Base-by-base conservation (phyloP, 2,797 vertebrate species). In the Thalassophryne amazonica region DNA sequence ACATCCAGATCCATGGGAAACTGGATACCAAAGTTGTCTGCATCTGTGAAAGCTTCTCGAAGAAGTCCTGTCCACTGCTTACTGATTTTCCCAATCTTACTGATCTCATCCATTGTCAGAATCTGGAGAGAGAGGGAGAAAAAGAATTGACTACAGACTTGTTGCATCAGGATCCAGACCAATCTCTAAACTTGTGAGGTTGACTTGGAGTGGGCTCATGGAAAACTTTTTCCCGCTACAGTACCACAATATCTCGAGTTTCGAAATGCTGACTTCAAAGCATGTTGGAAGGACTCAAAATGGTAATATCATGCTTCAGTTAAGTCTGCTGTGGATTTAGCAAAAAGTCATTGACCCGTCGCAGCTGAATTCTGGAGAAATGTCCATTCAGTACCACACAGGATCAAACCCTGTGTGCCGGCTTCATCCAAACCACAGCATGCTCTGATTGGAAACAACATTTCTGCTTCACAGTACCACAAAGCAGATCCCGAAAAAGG, bases 31-130 rank as follows among this genome's bases (percentile, higher is more conserved):
- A 99, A 99, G 86, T 99, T 99, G 88, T 98, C 94, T 0, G 94
- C 76, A 13, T 98, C 97, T 4, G 97, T 95, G 73, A 98, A 98
- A 0, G 84, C 89, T 1, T 97, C 89, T 32, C 95, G 93, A 5
- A 98, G 93, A 60, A 99, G 94, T 17, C 97, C 96, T 0, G 94
- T 91, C 97, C 97, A 99, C 67, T 97, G 97, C 58, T 99, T 99
- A 20, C 94, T 98, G 86, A 99, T 98, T 83, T 94, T 98, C 17
- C 97, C 97, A 7, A 99, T 92, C 0, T 93, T 94, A 48, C 87
- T 89, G 50, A 92, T 90, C 80, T 97, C 97, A 60, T 95, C 91
- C 80, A 95, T 81, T 30, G 95, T 91, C 82, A 93, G 81, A 57
- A 99, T 91, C 97, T 99, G 69, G 22, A 66, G 19, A 58, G 36